Evolutionary conservation across 1,140 invertebrate genomes (phyloP).

Genomic region (Halictus rubicundus): DNA sequence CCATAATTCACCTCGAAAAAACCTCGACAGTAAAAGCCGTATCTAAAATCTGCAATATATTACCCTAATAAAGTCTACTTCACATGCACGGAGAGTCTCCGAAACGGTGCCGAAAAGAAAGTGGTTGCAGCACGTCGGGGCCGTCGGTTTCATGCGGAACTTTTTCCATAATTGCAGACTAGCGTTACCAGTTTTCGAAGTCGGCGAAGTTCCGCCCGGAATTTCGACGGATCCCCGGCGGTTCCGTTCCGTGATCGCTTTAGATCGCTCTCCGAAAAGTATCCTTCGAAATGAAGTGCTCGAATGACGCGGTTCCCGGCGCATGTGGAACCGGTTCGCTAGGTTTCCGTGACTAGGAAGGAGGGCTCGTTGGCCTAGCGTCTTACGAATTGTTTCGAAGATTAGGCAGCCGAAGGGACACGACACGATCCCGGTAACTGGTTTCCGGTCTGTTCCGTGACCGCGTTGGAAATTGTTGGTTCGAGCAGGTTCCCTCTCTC

Average conservation of each 20-base stretch:
- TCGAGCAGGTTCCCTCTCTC: background rate
- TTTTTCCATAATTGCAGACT: background rate
- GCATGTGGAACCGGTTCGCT: background rate
- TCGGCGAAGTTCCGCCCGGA: background rate
- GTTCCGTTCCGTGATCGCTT: constrained; percentile 5
- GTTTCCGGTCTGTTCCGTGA: constrained; percentile 12
- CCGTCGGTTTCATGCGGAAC: background rate
- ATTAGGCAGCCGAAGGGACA: background rate
- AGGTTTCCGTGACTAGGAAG: constrained; percentile 7
- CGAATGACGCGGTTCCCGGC: background rate
- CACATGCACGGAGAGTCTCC: too few relatives aligned
- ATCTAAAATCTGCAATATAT: too few relatives aligned
- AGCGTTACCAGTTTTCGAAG: background rate
- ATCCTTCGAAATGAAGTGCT: constrained; percentile 14
- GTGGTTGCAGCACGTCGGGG: too few relatives aligned
- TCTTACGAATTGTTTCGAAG: constrained; percentile 35
- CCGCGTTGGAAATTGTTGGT: background rate
- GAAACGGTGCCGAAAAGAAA: too few relatives aligned
- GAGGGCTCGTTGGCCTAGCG: background rate
- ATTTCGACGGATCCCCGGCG: background rate
- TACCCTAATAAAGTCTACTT: too few relatives aligned
- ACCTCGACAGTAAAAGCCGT: too few relatives aligned
- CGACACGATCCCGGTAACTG: constrained; percentile 7
- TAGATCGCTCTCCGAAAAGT: background rate
- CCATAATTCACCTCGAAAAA: too few relatives aligned